Percentiles rank a stretch among this genome's conserved stretches.
Evolutionary conservation across 2,888 invertebrate species (phyloP).

Genomic region (Drosophila algonquin): DNA sequence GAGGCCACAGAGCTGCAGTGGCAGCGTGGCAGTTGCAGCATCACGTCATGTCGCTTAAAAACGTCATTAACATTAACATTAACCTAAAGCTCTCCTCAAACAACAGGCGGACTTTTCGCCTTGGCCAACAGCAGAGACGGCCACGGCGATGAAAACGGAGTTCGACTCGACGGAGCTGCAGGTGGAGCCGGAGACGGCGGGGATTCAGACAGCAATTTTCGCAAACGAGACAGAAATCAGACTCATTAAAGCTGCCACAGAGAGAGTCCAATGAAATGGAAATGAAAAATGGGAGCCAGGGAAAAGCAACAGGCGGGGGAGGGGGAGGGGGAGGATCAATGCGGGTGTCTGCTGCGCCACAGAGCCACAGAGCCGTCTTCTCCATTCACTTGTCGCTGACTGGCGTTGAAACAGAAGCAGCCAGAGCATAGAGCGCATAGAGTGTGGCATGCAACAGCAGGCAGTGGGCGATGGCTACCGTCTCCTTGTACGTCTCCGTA

Average conservation of each 20-base stretch:
- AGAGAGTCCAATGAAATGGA: constrained; percentile 47
- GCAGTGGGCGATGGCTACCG: constrained; percentile 45
- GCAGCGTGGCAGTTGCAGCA: constrained; percentile 35
- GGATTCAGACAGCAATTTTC: constrained; percentile 62
- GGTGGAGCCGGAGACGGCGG: too few relatives aligned
- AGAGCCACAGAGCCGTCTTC: constrained; percentile 44
- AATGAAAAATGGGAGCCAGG: constrained; percentile 40
- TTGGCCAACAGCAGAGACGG: constrained; percentile 53
- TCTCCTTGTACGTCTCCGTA: constrained; percentile 15
- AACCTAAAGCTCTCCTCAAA: constrained; percentile 61
- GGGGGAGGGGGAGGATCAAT: constrained; percentile 50
- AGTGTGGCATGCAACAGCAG: constrained; percentile 16
- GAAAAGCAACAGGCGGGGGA: constrained; percentile 13
- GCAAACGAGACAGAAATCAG: constrained; percentile 63
- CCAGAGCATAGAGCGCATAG: constrained; percentile 3
- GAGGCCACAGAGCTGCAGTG: constrained; percentile 3
- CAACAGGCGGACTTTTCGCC: constrained; percentile 71
- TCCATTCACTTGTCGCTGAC: constrained; percentile 71
- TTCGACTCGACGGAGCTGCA: not conserved
- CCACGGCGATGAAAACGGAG: not conserved
- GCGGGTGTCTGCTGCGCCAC: constrained; percentile 62
- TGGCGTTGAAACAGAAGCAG: constrained; percentile 62
- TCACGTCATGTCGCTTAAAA: constrained; percentile 74
- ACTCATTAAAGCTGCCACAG: constrained; percentile 63
- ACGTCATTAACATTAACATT: constrained; percentile 76